Conservation (phyloP, 2,888 invertebrate species). For the Volucella inflata region DNA sequence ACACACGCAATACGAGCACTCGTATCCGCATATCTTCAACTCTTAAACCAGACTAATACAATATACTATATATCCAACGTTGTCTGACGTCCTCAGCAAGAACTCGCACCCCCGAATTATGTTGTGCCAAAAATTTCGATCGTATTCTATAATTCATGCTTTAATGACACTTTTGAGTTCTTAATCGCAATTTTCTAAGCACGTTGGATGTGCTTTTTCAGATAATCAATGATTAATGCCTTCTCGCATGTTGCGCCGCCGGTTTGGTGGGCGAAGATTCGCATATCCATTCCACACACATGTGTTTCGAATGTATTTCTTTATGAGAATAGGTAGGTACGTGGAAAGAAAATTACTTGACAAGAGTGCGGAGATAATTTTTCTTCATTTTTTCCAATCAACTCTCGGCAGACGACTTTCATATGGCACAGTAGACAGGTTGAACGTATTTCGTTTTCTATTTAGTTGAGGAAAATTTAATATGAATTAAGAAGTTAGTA, state of each 20-base stretch:
- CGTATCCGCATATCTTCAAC: not conserved
- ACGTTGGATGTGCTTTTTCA: slow-evolving; percentile 50
- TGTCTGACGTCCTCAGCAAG: slow-evolving; percentile 12
- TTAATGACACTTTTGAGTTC: slow-evolving; percentile 68
- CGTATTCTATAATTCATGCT: slow-evolving; percentile 62
- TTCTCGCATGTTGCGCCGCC: not conserved
- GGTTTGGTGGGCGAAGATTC: not conserved
- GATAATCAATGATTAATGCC: slow-evolving; percentile 72
- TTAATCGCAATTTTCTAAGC: slow-evolving; percentile 65
- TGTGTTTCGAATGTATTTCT: slow-evolving; percentile 1
- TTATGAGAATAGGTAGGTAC: not conserved
- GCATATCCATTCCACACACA: slow-evolving; percentile 24
- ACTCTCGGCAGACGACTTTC: too few species aligned
- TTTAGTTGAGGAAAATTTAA: too few species aligned
- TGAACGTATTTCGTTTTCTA: too few species aligned
- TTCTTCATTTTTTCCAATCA: too few species aligned
- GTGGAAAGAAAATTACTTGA: slow-evolving; percentile 3
- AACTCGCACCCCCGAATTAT: slow-evolving; percentile 30
- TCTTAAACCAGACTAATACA: too few species aligned
- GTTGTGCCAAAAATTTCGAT: slow-evolving; percentile 45
- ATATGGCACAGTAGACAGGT: too few species aligned
- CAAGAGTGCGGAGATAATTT: not conserved
- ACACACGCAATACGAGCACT: slow-evolving; percentile 25
- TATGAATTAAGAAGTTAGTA: too few species aligned
- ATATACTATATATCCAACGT: too few species aligned